phyloP scores from a whole-genome alignment of 30 jellyfish, hydroid and myxozoan species.

The Pelagia noctiluca region DNA sequence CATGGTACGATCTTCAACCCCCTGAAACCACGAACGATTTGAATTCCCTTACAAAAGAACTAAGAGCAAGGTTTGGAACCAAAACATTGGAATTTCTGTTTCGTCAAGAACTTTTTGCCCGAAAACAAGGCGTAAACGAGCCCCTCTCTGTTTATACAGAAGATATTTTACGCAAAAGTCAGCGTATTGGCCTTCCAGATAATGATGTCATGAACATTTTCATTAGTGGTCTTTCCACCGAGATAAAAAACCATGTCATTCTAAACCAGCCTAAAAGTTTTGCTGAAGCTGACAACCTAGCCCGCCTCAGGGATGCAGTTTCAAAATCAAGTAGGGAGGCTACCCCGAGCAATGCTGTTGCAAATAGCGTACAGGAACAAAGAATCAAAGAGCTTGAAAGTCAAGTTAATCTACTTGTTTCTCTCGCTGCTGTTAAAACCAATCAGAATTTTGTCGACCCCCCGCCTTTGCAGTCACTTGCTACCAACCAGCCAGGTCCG shows the following conservation, averaged over 20 bases:
- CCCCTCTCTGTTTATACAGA: constrained; percentile 5
- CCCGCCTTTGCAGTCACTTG: too few relatives aligned
- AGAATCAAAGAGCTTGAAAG: too few relatives aligned
- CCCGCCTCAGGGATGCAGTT: constrained; percentile 18
- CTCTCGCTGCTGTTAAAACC: too few relatives aligned
- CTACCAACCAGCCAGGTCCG: too few relatives aligned
- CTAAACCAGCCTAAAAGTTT: constrained; percentile 27
- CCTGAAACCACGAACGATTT: neutral
- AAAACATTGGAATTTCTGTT: constrained; percentile 23
- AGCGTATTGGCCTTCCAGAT: constrained; percentile 31
- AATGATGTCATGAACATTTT: constrained; percentile 45
- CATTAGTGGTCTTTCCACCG: constrained; percentile 14
- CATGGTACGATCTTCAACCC: neutral
- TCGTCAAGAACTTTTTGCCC: constrained; percentile 29
- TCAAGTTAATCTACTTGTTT: too few relatives aligned
- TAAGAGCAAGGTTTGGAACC: constrained; percentile 41
- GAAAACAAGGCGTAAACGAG: constrained; percentile 36
- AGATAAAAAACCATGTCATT: constrained; percentile 23
- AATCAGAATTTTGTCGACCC: too few relatives aligned
- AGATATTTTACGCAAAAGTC: constrained; percentile 25
- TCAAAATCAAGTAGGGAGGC: too few relatives aligned
- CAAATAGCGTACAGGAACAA: too few relatives aligned
- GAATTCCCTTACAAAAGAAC: too few relatives aligned
- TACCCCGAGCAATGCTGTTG: too few relatives aligned
- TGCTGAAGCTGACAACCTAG: constrained; percentile 43